Evolutionary conservation across 2,113 vertebrate species (phyloP).

Genomic region (Nycticorax nycticorax): DNA sequence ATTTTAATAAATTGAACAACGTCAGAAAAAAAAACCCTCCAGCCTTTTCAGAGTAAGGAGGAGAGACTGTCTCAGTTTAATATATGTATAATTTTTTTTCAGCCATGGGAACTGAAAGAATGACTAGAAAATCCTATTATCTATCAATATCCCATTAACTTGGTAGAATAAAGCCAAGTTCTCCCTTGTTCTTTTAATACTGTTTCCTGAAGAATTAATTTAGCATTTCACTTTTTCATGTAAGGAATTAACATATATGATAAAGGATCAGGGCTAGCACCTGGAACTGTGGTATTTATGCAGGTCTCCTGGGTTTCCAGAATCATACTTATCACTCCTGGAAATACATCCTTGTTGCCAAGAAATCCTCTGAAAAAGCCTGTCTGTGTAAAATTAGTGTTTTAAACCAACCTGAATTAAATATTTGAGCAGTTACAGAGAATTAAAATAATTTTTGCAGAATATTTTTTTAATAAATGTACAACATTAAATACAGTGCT

Average conservation of each 20-base stretch:
- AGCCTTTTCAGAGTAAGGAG: neutral
- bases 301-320: neutral
- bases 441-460: neutral
- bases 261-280: neutral
- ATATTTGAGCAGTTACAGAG: neutral
- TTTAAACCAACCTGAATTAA: neutral
- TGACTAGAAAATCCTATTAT: neutral
- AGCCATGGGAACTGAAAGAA: neutral
- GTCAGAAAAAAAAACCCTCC: neutral
- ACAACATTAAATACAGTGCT: neutral
- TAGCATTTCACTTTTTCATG: conserved; percentile 5
- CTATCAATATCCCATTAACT: neutral
- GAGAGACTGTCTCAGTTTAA: neutral
- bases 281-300: neutral
- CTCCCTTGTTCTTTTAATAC: conserved; percentile 10
- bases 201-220: conserved; percentile 9
- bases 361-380: neutral
- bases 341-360: neutral
- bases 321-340: neutral
- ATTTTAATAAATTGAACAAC: conserved; percentile 38
- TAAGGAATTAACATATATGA: conserved; percentile 17
- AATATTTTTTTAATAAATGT: neutral
- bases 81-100: neutral
- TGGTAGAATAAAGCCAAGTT: neutral
- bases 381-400: neutral